Conservation (phyloP, 1,140 invertebrate genomes). For the Panulirus ornatus region DNA sequence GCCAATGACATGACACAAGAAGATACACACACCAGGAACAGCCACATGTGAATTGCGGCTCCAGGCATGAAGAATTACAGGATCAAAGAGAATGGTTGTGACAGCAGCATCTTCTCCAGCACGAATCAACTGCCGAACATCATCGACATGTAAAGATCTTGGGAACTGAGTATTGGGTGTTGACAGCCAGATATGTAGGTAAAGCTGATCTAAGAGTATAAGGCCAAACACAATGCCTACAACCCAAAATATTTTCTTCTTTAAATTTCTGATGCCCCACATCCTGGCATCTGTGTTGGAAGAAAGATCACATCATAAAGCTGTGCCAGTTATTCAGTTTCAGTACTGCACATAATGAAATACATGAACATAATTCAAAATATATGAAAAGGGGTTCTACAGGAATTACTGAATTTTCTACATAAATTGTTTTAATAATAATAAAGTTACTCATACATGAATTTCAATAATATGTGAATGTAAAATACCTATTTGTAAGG, state of each 20-base stretch:
- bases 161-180: slow-evolving; percentile 46
- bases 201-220: slow-evolving; percentile 58
- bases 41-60: slow-evolving; percentile 43
- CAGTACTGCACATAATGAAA: too few relatives aligned
- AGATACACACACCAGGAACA: slow-evolving; percentile 60
- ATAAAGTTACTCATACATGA: too few relatives aligned
- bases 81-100: slow-evolving; percentile 65
- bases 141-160: slow-evolving; percentile 60
- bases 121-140: slow-evolving; percentile 59
- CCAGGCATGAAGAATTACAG: slow-evolving; percentile 66
- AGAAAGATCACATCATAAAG: not conserved
- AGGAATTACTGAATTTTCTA: too few relatives aligned
- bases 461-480: too few relatives aligned
- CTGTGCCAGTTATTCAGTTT: too few relatives aligned
- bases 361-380: too few relatives aligned
- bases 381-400: too few relatives aligned
- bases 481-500: too few relatives aligned
- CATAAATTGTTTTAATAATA: too few relatives aligned
- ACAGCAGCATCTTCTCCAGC: slow-evolving; percentile 44
- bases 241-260: slow-evolving; percentile 42
- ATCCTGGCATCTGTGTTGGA: not conserved
- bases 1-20: slow-evolving; percentile 70
- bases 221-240: slow-evolving; percentile 42
- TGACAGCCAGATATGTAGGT: slow-evolving; percentile 59
- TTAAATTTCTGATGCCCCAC: slow-evolving; percentile 40